Base-by-base conservation (phyloP, 2,797 vertebrate species). In the Sebastes itinus region DNA sequence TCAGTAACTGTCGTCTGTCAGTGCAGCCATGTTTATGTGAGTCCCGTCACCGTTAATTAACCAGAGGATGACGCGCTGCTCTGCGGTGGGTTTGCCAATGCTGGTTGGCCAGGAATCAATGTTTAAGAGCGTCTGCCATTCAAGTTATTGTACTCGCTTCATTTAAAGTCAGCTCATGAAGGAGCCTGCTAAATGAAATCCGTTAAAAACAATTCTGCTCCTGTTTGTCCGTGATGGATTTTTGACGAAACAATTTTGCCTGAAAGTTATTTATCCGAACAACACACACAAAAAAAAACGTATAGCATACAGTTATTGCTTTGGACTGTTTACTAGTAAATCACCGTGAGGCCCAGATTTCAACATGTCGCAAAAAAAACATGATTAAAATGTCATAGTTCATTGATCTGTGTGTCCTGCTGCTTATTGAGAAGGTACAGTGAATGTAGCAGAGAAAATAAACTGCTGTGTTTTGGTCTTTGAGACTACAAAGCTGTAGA, bases 111-210 rank as follows among this genome's bases (percentile, higher is more conserved):
- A 30, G 7, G 4, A 62, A 74, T 83, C 56, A 32, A 23, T 74
- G 49, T 58, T 83, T 46, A 54, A 66, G 54, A 64, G 27, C 10
- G 3, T 30, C 8, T 76, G 42, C 22, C 33, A 14, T 27, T 20
- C 20, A 71, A 28, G 23, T 32, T 60, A 60, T 54, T 22, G 5
- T 11, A 72, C 18, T 14, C 9, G 16, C 60, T 70, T 49, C 18
- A 77, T 74, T 65, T 49, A 49, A 62, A 72, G 61, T 71, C 61
- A n/a, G 56, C 56, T 46, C 56, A 72, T 46, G 59, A 69, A 38
- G 9, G 35, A 61, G 12, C 6, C 72, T 16, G 65, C 65, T 75
- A 69, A 83, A 73, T 63, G 56, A 83, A 85, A 83, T 76, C 74
- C 71, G 35, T 73, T 80, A 59, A 64, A 63, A 81, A 64, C 54